These are phyloP conservation scores for Megaleporinus macrocephalus DNA, from an alignment of 2,113 vertebrate genomes.

Conservation along the genomic window DNA sequence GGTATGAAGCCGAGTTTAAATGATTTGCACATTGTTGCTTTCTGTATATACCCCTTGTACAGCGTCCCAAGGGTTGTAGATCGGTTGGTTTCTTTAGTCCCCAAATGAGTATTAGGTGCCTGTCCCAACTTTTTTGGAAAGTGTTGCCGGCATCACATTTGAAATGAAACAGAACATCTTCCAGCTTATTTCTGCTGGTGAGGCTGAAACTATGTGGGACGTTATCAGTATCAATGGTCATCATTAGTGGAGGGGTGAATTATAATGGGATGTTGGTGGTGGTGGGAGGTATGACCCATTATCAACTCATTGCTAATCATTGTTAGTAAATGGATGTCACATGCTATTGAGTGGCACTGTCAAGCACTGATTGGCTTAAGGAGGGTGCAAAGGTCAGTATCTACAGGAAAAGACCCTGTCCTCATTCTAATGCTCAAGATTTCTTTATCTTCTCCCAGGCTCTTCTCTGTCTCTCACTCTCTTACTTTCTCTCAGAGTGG, in stretches of 20 bases:
- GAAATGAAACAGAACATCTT: too few relatives aligned
- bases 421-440: not conserved
- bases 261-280: conserved; percentile 6
- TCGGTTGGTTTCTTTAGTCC: too few relatives aligned
- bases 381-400: conserved; percentile 20
- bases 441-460: not conserved
- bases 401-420: not conserved
- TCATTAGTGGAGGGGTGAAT: not conserved
- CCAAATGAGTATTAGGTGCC: too few relatives aligned
- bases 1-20: too few relatives aligned
- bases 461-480: not conserved
- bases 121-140: too few relatives aligned
- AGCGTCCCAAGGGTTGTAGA: too few relatives aligned
- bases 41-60: too few relatives aligned
- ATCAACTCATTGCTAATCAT: conserved; percentile 21
- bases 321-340: conserved; percentile 4
- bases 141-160: too few relatives aligned
- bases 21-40: too few relatives aligned
- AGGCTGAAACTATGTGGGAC: not conserved
- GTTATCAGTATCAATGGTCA: not conserved
- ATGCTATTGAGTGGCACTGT: conserved; percentile 43
- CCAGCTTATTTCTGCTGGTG: too few relatives aligned
- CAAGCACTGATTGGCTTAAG: conserved; percentile 38
- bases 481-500: conserved; percentile 38
- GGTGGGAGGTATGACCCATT: not conserved